Base-by-base conservation (phyloP, 1,140 invertebrate genomes). In the Lycorma delicatula region DNA sequence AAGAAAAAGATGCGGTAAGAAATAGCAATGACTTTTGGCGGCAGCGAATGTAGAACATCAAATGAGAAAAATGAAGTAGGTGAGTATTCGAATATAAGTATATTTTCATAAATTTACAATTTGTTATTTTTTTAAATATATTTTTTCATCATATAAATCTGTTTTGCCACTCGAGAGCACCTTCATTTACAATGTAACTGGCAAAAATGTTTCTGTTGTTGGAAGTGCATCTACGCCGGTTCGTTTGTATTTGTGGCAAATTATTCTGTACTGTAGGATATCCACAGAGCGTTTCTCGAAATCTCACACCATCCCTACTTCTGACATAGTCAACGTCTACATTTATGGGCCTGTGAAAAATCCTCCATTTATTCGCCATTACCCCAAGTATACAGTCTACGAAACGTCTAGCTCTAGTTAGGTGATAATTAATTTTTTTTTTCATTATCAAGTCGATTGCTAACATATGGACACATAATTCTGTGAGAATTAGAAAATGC, bases 381-480 rank as follows among this genome's bases (percentile, higher is more conserved):
- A 72, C 68, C 4, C 71, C 70, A 65, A 74, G 74, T 12, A 64
- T 63, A 63, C 73, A 72, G 56, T 75, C 72, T 9, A 71, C 61
- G 5, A 68, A 64, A 23, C 68, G 28, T 48, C 67, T 46, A 11
- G 62, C 66, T 44, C 67, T 22, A n/a, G 29, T 50, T 27, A 62
- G 47, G 25, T 61, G 50, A 59, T 71, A 75, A 58, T 75, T 72
- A 74, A 27, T 69, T 63, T 46, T 61, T 63, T 26, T 67, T 59
- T n/a, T 50, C 58, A 23, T 54, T 51, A 29, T 59, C 51, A 51
- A 23, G 18, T 27, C n/a, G 16, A 49, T 25, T 26, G 6, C 54
- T 44, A 54, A 52, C 18, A 50, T 66, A 75, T 36, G 71, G 70
- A 47, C 67, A 71, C 67, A 74, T 67, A 49, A 72, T 27, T 38